Evolutionary conservation across 2,888 invertebrate species (phyloP), one percentile per base, ranked within the genome.

Genomic region (Sabatieria punctata): DNA sequence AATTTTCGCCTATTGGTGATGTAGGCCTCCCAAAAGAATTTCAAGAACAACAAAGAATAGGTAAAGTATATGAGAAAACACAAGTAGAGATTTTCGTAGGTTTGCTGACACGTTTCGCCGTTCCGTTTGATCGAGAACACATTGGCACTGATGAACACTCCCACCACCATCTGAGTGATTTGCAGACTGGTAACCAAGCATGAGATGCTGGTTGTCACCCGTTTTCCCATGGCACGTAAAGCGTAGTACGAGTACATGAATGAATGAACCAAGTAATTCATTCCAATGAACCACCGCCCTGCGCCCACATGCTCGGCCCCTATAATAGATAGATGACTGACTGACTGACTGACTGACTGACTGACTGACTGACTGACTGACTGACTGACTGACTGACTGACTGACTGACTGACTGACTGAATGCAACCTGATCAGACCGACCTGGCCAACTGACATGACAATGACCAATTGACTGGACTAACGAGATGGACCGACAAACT

Each of bases 241-340:
- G 84, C 84, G 70, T 82, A 88, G 71, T 88, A 88, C 3, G 82
- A 77, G 71, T 88, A 88, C 88, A 88, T 88, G 57, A 85, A 76
- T 49, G 79, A 77, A 69, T 85, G 85, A 45, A 88, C 85, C 63
- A 80, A 81, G 65, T 85, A 88, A 71, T 88, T 88, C 84, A 88
- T 85, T 46, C 83, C 82, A 61, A 88, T 81, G 71, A 85, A 88
- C 86, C 86, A 88, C 55, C 86, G 76, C 13, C 66, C 67, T 2
- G 66, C 60, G 23, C 67, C 65, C n/a, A 64, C 63, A 52, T 65
- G 64, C 51, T 63, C 60, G 45, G 85, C 48, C n/a, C n/a, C n/a
- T n/a, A n/a, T n/a, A n/a, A n/a, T n/a, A n/a, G n/a, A n/a, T n/a
- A n/a, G n/a, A n/a, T n/a, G n/a, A n/a, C n/a, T n/a, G n/a, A n/a